phyloP scores from a whole-genome alignment of 2,797 vertebrate species.

The Dendrocincla tyrannina region DNA sequence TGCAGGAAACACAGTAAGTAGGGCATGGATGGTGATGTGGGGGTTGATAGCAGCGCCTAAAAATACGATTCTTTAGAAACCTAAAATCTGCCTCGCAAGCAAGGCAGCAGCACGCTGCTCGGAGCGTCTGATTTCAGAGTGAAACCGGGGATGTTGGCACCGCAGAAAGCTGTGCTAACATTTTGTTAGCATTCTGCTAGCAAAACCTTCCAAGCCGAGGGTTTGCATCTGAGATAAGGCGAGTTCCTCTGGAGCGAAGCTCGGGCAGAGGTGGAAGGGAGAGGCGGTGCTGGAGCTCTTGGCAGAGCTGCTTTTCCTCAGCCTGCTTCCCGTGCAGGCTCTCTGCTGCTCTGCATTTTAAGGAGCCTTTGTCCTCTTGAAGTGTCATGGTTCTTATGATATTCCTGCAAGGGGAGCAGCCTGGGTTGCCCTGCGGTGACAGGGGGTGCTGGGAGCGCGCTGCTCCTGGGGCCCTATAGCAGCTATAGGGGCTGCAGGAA shows the following conservation, averaged over 20 bases:
- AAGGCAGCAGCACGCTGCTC: slow-evolving; percentile 36
- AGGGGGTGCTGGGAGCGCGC: background rate
- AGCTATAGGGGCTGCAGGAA: background rate
- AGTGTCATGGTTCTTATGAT: background rate
- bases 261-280: background rate
- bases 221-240: background rate
- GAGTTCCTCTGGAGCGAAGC: background rate
- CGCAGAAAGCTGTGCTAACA: background rate
- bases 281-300: background rate
- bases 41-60: slow-evolving; percentile 35
- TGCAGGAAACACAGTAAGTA: slow-evolving; percentile 42
- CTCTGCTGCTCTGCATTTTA: background rate
- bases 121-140: background rate
- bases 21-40: slow-evolving; percentile 2
- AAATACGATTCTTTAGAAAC: slow-evolving; percentile 56
- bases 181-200: background rate
- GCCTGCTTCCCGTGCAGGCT: background rate
- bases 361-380: background rate
- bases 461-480: background rate
- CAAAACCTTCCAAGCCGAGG: background rate
- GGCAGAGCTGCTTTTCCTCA: background rate
- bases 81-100: slow-evolving; percentile 33
- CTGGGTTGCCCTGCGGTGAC: rapidly evolving
- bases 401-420: background rate
- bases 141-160: background rate